Conservation (phyloP, 2,797 vertebrate genomes). For the Atherinosoma microstoma region DNA sequence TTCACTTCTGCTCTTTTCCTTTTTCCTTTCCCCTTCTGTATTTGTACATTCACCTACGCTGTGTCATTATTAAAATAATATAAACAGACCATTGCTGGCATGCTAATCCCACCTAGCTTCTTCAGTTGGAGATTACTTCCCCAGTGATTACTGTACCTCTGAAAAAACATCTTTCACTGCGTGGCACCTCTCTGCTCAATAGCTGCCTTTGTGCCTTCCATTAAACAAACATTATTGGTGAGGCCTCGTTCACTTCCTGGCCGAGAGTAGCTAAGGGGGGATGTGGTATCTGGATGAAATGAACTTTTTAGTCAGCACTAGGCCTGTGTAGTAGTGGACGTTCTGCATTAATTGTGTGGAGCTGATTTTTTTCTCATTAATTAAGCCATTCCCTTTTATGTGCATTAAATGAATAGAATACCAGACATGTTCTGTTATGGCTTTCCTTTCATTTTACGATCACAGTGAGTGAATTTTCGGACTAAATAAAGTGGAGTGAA, state of each 20-base stretch:
- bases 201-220: conserved; percentile 71
- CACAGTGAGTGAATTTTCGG: conserved; percentile 1
- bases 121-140: conserved; percentile 56
- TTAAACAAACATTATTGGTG: conserved; percentile 69
- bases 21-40: conserved; percentile 10
- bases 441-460: conserved; percentile 5
- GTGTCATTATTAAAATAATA: conserved; percentile 55
- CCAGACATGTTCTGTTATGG: not conserved
- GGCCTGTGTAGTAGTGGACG: not conserved
- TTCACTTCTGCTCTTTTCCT: conserved; percentile 14
- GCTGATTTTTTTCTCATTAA: conserved; percentile 1
- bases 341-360: not conserved
- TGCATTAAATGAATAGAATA: not conserved
- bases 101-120: conserved; percentile 43
- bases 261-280: conserved; percentile 58
- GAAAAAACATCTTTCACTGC: conserved; percentile 52
- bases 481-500: conserved; percentile 17
- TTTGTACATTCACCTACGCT: conserved; percentile 37
- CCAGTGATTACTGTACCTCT: conserved; percentile 57
- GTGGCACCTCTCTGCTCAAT: conserved; percentile 66
- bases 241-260: conserved; percentile 68
- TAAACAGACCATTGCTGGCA: conserved; percentile 50
- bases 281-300: conserved; percentile 66
- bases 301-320: conserved; percentile 30
- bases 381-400: not conserved